Conservation (phyloP, 2,113 vertebrate genomes). For the Alosa alosa region DNA sequence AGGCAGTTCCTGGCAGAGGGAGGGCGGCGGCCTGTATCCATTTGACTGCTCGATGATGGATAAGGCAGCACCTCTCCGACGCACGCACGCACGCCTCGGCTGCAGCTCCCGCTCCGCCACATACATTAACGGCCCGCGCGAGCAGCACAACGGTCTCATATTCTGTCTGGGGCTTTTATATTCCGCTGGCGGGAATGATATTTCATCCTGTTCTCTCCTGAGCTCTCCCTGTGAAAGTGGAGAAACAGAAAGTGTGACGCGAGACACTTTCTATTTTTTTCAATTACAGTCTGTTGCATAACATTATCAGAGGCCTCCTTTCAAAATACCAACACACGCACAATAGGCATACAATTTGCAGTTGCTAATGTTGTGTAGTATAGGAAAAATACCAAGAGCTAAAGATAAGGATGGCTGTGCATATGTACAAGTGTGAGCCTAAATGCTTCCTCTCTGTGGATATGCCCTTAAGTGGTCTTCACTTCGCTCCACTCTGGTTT, state of each 20-base stretch:
- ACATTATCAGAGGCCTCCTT: neutral
- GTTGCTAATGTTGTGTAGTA: neutral
- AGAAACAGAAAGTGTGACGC: neutral
- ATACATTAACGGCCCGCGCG: neutral
- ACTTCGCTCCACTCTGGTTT: neutral
- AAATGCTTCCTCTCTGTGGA: neutral
- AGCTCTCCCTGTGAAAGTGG: neutral
- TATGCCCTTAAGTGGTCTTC: neutral
- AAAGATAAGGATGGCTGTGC: neutral
- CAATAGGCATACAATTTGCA: neutral
- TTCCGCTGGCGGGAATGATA: neutral
- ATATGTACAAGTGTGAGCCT: neutral
- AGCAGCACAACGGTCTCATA: neutral
- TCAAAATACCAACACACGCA: neutral
- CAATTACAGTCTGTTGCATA: neutral
- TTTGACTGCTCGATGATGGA: neutral
- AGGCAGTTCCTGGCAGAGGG: neutral
- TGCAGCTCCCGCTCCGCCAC: neutral
- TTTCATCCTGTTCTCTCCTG: neutral
- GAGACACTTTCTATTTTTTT: neutral
- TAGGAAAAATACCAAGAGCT: neutral
- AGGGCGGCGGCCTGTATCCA: neutral
- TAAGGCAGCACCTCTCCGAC: neutral
- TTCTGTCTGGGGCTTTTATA: constrained; percentile 8
- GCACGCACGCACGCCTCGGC: neutral